Conservation (phyloP, 2,888 invertebrate genomes). For the Drosophila siamana region DNA sequence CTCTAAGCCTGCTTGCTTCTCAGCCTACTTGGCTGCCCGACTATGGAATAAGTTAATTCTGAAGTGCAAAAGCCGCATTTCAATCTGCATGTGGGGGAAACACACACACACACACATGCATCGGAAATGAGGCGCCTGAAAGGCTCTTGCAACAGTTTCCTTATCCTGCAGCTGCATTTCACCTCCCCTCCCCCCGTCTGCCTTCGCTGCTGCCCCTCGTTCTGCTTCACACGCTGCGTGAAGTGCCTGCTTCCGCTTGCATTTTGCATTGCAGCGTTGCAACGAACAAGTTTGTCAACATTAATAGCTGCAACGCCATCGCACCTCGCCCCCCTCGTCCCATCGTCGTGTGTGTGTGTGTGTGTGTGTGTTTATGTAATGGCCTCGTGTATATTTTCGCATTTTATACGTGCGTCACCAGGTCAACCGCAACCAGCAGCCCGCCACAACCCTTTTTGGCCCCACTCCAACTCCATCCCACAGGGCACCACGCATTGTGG, state of each 20-base stretch:
- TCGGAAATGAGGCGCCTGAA: constrained; percentile 61
- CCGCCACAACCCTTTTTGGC: constrained; percentile 6
- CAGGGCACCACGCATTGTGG: constrained; percentile 21
- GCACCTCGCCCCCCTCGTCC: not conserved
- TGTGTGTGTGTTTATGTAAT: constrained; percentile 32
- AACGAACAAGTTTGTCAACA: constrained; percentile 59
- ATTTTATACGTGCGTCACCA: constrained; percentile 75
- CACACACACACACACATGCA: constrained; percentile 9
- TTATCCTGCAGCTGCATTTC: constrained; percentile 37
- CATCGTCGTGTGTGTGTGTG: constrained; percentile 9
- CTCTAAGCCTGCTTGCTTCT: constrained; percentile 28
- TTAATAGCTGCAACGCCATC: constrained; percentile 53
- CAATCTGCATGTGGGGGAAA: constrained; percentile 37
- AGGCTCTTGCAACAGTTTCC: constrained; percentile 47
- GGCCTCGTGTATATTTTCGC: constrained; percentile 70
- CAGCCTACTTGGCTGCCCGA: constrained; percentile 36
- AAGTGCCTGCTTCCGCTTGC: constrained; percentile 68
- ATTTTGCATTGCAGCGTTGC: constrained; percentile 43
- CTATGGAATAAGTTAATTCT: constrained; percentile 60
- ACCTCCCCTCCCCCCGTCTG: not conserved
- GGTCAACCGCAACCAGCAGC: constrained; percentile 65
- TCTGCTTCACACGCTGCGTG: constrained; percentile 21
- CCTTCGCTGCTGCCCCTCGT: not conserved
- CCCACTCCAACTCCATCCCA: constrained; percentile 5
- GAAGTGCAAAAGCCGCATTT: constrained; percentile 52